These are phyloP conservation scores for Neolamprologus hecqui DNA, from an alignment of 2,113 vertebrate genomes.

Conservation along the genomic window DNA sequence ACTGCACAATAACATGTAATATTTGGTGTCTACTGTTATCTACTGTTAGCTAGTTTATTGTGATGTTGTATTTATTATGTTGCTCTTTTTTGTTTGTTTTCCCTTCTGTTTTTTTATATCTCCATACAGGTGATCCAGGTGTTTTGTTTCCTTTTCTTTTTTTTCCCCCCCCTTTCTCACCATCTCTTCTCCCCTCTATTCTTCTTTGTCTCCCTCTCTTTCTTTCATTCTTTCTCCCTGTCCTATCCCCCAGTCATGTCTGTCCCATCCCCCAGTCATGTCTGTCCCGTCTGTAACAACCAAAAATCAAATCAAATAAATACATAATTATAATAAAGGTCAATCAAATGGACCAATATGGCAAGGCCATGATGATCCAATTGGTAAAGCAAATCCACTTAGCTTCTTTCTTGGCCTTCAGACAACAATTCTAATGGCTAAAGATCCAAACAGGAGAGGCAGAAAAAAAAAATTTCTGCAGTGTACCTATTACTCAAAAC, in stretches of 20 bases:
- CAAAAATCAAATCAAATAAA: neutral
- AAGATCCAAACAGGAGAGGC: neutral
- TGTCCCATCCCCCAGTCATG: neutral
- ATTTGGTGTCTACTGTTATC: neutral
- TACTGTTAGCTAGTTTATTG: neutral
- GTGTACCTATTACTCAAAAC: neutral
- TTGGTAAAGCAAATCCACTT: neutral
- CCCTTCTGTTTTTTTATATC: accelerated
- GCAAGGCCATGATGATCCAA: neutral
- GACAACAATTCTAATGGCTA: neutral
- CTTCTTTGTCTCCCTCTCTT: neutral
- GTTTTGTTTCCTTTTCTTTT: accelerated
- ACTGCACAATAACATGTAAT: neutral
- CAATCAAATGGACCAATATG: neutral
- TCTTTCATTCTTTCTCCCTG: neutral
- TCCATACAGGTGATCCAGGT: neutral
- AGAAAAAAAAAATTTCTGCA: neutral
- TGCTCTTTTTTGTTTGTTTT: neutral
- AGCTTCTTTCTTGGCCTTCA: neutral
- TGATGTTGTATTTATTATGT: neutral
- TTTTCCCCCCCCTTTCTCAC: neutral
- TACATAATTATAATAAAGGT: neutral
- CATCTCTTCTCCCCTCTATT: neutral
- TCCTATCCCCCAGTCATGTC: neutral
- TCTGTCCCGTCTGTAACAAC: neutral